Percentiles rank a stretch among this genome's conserved stretches.
These are phyloP conservation scores for Erebia epiphron DNA, from an alignment of 2,888 invertebrate genomes.

Conservation along the genomic window DNA sequence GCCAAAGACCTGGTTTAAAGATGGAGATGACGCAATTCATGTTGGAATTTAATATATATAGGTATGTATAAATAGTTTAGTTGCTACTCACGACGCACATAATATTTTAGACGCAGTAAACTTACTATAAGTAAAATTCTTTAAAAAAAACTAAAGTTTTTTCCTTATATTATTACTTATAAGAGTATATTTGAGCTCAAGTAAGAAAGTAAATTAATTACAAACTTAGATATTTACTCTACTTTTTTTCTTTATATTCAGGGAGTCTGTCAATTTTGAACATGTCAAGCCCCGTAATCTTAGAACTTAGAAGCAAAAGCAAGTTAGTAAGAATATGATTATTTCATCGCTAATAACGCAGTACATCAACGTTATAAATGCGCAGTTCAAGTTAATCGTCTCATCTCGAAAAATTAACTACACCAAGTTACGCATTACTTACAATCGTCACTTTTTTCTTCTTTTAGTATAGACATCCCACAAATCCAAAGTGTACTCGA, in stretches of 20 bases:
- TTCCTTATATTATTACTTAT: too few species aligned
- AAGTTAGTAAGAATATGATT: background rate
- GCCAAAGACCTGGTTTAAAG: conserved; percentile 32
- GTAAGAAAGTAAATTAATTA: too few species aligned
- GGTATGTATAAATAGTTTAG: conserved; percentile 23
- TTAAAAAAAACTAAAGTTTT: too few species aligned
- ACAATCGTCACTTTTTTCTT: conserved; percentile 50
- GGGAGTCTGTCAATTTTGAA: too few species aligned
- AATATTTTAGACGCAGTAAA: conserved; percentile 7
- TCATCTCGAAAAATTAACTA: conserved; percentile 9
- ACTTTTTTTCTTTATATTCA: too few species aligned
- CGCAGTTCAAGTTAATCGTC: conserved; percentile 5
- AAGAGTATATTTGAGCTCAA: too few species aligned
- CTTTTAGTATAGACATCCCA: conserved; percentile 44
- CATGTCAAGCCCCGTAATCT: too few species aligned
- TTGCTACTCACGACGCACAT: conserved; percentile 12
- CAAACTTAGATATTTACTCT: too few species aligned
- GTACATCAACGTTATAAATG: background rate
- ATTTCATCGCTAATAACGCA: too few species aligned
- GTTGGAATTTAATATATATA: conserved; percentile 31
- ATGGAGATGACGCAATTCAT: conserved; percentile 31
- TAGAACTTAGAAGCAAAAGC: too few species aligned
- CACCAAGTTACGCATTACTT: conserved; percentile 45
- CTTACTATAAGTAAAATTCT: too few species aligned
- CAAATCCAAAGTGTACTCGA: conserved; percentile 33